Evolutionary conservation across 2,888 invertebrate genomes (phyloP).

Genomic region (Allacma fusca): DNA sequence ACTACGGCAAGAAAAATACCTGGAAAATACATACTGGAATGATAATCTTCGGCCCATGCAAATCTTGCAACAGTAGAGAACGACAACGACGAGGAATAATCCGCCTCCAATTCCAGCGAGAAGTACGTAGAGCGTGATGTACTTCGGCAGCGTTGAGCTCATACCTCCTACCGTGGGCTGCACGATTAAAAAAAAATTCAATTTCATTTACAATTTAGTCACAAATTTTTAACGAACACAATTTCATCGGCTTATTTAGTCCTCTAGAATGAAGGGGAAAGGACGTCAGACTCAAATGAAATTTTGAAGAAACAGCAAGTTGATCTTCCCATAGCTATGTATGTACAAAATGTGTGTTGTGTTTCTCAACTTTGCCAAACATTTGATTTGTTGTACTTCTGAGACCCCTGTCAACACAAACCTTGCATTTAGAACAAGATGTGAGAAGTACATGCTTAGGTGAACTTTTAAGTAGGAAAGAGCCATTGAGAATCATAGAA

Average conservation of each 20-base stretch:
- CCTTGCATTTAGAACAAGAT: no score
- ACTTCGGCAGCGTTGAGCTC: conserved; percentile 33
- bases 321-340: no score
- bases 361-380: no score
- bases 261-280: neutral
- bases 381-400: no score
- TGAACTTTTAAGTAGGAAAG: no score
- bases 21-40: conserved; percentile 34
- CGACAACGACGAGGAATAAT: conserved; percentile 64
- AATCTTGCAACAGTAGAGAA: conserved; percentile 62
- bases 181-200: conserved; percentile 1
- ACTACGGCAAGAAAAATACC: conserved; percentile 23
- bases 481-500: no score
- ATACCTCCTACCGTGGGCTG: conserved; percentile 29
- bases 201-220: neutral
- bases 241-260: neutral
- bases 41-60: conserved; percentile 41
- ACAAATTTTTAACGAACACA: neutral
- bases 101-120: conserved; percentile 65
- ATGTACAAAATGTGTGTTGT: no score
- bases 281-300: neutral
- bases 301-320: no score
- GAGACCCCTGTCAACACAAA: no score
- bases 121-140: conserved; percentile 64
- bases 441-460: no score